These are phyloP conservation scores for Synergus laeviventris DNA, from an alignment of 2,888 invertebrate species.

Conservation along the genomic window DNA sequence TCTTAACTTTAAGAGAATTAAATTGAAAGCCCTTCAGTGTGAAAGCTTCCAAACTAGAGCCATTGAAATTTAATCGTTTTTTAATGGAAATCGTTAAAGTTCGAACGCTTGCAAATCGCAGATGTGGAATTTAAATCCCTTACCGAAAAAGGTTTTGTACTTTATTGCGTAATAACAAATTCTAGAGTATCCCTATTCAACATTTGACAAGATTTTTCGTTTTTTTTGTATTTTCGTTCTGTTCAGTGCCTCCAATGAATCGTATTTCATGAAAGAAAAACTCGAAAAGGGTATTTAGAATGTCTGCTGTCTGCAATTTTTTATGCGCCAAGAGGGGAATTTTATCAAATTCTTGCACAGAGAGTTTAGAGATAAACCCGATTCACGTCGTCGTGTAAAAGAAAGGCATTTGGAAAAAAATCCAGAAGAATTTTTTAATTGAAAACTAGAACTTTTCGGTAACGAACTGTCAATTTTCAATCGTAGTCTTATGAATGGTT, in stretches of 20 bases:
- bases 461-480: too few relatives aligned
- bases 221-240: not conserved
- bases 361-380: not conserved
- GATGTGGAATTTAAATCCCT: not conserved
- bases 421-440: too few relatives aligned
- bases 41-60: not conserved
- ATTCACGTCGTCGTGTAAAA: not conserved
- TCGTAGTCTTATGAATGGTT: not conserved
- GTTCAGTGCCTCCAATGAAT: not conserved
- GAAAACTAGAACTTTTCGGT: too few relatives aligned
- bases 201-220: not conserved
- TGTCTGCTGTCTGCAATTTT: not conserved
- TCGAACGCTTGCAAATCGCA: not conserved
- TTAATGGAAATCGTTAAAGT: not conserved
- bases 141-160: not conserved
- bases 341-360: not conserved
- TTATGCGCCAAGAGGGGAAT: not conserved
- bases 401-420: too few relatives aligned
- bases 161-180: not conserved
- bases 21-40: not conserved
- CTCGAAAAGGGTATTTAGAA: not conserved
- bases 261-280: not conserved
- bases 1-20: not conserved
- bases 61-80: not conserved
- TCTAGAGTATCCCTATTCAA: not conserved